Percentiles rank a stretch among this genome's conserved stretches.
phyloP scores from a whole-genome alignment of 2,888 invertebrate genomes.

The Chrysodeixis includens region DNA sequence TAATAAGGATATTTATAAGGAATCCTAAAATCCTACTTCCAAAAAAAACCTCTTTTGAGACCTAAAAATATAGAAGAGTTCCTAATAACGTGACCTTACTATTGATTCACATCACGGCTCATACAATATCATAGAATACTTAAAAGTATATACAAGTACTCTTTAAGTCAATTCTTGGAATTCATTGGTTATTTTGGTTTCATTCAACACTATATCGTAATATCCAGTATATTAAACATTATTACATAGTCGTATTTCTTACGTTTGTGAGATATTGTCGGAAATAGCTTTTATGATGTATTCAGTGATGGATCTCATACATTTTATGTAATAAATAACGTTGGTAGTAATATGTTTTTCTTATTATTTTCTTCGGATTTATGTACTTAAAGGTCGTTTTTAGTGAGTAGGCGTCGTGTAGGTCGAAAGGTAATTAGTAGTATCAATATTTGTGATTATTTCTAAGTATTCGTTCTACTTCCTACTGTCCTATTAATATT shows the following conservation, averaged over 20 bases:
- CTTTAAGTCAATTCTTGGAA: neutral
- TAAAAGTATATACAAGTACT: neutral
- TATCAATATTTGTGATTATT: too few relatives aligned
- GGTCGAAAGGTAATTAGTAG: neutral
- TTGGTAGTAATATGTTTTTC: neutral
- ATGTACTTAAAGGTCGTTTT: neutral
- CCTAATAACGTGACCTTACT: neutral
- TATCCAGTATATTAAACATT: neutral
- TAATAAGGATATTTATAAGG: too few relatives aligned
- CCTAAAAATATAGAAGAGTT: too few relatives aligned
- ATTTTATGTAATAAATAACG: neutral
- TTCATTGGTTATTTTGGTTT: neutral
- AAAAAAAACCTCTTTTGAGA: too few relatives aligned
- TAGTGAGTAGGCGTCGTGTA: neutral
- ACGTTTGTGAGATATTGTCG: slow-evolving; percentile 1
- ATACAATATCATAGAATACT: too few relatives aligned
- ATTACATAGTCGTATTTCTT: neutral
- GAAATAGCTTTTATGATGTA: slow-evolving; percentile 1
- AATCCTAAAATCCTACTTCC: too few relatives aligned
- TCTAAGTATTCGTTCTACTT: too few relatives aligned
- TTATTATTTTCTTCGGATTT: neutral
- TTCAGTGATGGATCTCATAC: neutral
- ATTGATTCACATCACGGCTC: neutral
- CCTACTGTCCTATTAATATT: too few relatives aligned
- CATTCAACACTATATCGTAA: neutral